A percentile compares a stretch with the other conserved stretches of the same genome.
Conservation (phyloP, 1,140 invertebrate genomes). For the Copidosoma floridanum region DNA sequence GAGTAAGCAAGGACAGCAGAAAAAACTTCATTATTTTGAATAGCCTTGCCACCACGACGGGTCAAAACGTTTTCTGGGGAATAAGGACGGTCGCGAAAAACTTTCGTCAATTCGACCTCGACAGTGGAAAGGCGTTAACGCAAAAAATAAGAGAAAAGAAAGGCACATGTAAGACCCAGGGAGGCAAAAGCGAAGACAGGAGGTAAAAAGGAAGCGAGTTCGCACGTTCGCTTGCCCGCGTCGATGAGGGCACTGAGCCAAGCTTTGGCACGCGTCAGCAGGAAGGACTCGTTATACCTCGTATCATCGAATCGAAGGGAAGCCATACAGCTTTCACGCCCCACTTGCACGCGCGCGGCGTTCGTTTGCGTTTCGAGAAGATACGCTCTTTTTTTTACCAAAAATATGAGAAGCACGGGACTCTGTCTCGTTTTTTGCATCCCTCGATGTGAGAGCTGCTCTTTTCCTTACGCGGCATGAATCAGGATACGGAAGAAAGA, state of each 20-base stretch:
- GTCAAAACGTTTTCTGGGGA: too few species aligned
- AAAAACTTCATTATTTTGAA: too few species aligned
- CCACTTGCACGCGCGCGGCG: not conserved
- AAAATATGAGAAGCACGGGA: not conserved
- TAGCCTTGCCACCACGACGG: too few species aligned
- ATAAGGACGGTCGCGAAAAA: too few species aligned
- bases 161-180: not conserved
- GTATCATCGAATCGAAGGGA: conserved; percentile 28
- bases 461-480: not conserved
- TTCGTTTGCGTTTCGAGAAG: not conserved
- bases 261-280: conserved; percentile 31
- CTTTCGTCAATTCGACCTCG: too few species aligned
- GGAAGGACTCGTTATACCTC: conserved; percentile 37
- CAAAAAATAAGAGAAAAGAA: too few species aligned
- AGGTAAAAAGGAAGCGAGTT: too few species aligned
- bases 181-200: conserved; percentile 23
- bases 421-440: too few species aligned
- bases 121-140: too few species aligned
- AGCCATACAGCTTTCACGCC: conserved; percentile 18
- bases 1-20: too few species aligned
- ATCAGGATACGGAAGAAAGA: not conserved
- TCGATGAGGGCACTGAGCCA: conserved; percentile 35
- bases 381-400: not conserved
- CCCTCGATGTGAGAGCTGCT: too few species aligned
- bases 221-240: conserved; percentile 30